These are phyloP conservation scores for Tetragnatha montana DNA, from an alignment of 2,888 invertebrate species.

Conservation along the genomic window DNA sequence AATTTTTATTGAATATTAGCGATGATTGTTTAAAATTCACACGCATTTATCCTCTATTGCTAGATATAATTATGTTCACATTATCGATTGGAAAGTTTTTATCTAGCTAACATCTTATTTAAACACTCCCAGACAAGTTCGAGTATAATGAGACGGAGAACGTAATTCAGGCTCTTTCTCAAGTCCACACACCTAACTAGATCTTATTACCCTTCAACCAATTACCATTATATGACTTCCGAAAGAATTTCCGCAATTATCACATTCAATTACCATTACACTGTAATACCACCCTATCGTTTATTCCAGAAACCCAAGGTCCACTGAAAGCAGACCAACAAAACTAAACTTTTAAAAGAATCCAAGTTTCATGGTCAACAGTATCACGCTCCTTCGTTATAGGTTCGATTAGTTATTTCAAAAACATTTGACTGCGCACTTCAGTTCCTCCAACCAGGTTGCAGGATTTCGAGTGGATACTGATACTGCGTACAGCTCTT, in stretches of 20 bases:
- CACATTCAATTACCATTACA: neutral
- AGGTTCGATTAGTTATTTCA: neutral
- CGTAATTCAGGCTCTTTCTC: too few relatives aligned
- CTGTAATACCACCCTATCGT: too few relatives aligned
- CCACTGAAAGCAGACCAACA: neutral
- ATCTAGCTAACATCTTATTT: too few relatives aligned
- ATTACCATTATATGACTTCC: too few relatives aligned
- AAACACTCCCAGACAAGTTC: too few relatives aligned
- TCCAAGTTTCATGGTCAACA: neutral
- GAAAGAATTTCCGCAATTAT: neutral
- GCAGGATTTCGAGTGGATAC: slow-evolving; percentile 31
- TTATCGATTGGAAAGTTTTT: too few relatives aligned
- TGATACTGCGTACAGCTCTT: slow-evolving; percentile 19
- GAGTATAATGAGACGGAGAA: too few relatives aligned
- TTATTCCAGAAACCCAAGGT: neutral
- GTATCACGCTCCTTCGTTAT: neutral
- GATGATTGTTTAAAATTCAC: too few relatives aligned
- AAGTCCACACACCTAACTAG: too few relatives aligned
- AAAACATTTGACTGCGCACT: slow-evolving; percentile 7
- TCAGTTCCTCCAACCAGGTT: neutral
- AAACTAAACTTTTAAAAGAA: neutral
- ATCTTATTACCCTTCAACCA: neutral
- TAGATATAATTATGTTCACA: too few relatives aligned
- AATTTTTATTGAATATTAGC: too few relatives aligned
- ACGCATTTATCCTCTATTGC: too few relatives aligned